Evolutionary conservation across 2,113 vertebrate genomes (phyloP), one percentile per base, ranked within the genome.

Genomic region (Corythornis madagascariensis): DNA sequence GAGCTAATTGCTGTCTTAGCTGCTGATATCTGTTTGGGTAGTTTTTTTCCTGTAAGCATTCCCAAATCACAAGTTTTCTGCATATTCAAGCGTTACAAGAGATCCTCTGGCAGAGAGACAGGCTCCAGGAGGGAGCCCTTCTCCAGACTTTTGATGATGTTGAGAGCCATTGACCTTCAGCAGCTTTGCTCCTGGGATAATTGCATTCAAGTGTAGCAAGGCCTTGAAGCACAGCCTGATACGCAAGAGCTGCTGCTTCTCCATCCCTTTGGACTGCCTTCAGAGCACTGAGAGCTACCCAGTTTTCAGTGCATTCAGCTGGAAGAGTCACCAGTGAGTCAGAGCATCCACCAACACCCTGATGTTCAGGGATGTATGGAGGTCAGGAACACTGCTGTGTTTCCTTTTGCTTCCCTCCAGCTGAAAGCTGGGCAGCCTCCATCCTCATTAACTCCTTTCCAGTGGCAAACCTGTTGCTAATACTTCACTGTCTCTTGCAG

Each of bases 261-360:
- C 55, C 3, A 3, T 87, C 70, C 78, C 75, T 53, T 50, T 80
- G 64, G 83, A 43, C 48, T 88, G 64, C 28, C 72, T 66, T 86
- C 79, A 73, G 74, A 91, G 72, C 56, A 47, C 25, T 47, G 78
- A 65, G 48, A 77, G 59, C 40, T 10, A 69, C 77, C 77, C 88
- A 74, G 29, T 43, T 42, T 55, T 84, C 13, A 47, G 53, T 72
- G 84, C 84, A 60, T 88, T 92, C 92, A 84, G 16, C 79, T 86
- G 71, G 86, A 95, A 96, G 69, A 88, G 88, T 93, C 82, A 89
- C 76, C 73, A 75, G 0, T 78, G 83, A 87, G 40, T 83, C 70
- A 84, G 13, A 40, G 45, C 65, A 65, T 65, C 60, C 55, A 40
- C 22, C 35, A 52, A 38, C 20, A 25, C 16, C 14, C 13, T 45